Evolutionary conservation across 2,797 vertebrate genomes (phyloP).

Genomic region (Etheostoma perlongum): DNA sequence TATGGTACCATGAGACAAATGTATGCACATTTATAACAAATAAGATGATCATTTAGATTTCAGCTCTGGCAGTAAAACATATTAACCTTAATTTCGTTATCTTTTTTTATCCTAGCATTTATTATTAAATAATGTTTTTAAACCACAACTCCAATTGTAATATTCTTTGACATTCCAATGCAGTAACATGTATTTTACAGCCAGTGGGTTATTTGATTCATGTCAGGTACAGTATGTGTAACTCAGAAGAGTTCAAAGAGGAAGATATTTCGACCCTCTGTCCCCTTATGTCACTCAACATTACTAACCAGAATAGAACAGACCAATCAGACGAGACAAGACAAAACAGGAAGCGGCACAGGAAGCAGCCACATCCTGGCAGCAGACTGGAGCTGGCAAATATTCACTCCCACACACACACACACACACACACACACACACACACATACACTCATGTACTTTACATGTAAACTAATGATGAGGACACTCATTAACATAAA

Average conservation of each 20-base stretch:
- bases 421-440: constrained; percentile 1
- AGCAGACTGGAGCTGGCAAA: constrained; percentile 18
- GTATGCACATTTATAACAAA: background rate
- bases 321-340: constrained; percentile 53
- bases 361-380: constrained; percentile 62
- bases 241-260: constrained; percentile 5
- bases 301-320: constrained; percentile 41
- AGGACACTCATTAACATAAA: background rate
- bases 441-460: constrained; percentile 1
- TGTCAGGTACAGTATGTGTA: background rate
- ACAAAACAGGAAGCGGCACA: constrained; percentile 70
- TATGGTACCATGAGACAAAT: background rate
- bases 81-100: too few species aligned
- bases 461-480: background rate
- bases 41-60: background rate
- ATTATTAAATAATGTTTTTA: too few species aligned
- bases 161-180: too few species aligned
- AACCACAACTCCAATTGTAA: too few species aligned
- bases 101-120: too few species aligned
- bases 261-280: background rate
- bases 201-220: background rate
- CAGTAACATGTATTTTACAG: background rate
- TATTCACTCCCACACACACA: background rate
- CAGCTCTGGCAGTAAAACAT: too few species aligned
- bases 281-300: constrained; percentile 37